Base-by-base conservation (phyloP, 2,797 vertebrate genomes). In the Linurgus olivaceus region DNA sequence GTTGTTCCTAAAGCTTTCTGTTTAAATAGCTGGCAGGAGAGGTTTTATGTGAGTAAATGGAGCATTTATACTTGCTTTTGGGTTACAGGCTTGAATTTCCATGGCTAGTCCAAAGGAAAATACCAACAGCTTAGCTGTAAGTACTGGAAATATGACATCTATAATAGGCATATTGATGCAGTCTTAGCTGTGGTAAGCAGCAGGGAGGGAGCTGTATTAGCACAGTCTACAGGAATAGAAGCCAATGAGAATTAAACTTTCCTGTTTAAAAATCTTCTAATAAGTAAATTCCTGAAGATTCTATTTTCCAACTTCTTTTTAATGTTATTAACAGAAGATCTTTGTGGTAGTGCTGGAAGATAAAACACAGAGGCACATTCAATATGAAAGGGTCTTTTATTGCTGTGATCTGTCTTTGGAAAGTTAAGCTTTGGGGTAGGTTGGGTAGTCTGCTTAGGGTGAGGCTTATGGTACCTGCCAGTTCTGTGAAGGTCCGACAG, bases 111-210 rank as follows among this genome's bases (percentile, higher is more conserved):
- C 72, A 75, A 93, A 95, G 90, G 70, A 90, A 97, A 96, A 94
- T 76, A 54, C 89, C 86, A 96, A 80, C 88, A 88, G 91, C 74
- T 51, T 54, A 97, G 80, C 63, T 88, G 73, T 91, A 93, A 90
- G 95, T 76, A 55, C 89, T 96, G 86, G 83, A 96, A 96, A 97
- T 88, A 93, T 63, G 80, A 88, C 79, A 78, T 82, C 94, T 91
- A 91, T 92, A 95, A 87, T 71, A 87, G 88, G 63, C 50, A 92
- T 68, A 85, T 88, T 87, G 93, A 91, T 81, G 58, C 73, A 94
- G 72, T 57, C 79, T 51, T 54, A 73, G 70, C 58, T 84, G 80
- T 82, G 74, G 88, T 80, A 80, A 86, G 82, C 61, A 72, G 82
- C 80, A 88, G 83, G 84, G 78, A 80, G 44, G 24, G 61, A 91